A percentile compares a stretch with the other conserved stretches of the same genome.
phyloP scores from a whole-genome alignment of 2,888 invertebrate genomes.

The Napeogenes sylphis region DNA sequence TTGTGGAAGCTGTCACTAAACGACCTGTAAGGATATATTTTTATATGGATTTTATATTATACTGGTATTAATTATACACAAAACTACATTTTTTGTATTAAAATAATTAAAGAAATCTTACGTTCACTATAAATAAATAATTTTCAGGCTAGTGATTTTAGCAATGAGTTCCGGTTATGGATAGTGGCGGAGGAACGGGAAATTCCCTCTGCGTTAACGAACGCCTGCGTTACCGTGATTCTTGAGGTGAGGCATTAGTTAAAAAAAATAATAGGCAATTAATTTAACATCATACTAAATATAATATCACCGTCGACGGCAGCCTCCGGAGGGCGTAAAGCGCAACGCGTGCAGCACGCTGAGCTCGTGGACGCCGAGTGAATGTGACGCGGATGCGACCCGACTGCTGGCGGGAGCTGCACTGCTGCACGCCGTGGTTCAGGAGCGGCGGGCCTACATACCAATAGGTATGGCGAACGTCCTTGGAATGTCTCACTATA shows the following conservation, averaged over 20 bases:
- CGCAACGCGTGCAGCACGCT: slow-evolving; percentile 87
- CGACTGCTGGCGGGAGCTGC: slow-evolving; percentile 83
- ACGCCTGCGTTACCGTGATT: slow-evolving; percentile 83
- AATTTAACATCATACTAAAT: neutral
- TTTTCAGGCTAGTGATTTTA: slow-evolving; percentile 49
- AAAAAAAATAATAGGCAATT: neutral
- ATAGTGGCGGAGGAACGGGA: slow-evolving; percentile 90
- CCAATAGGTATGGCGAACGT: slow-evolving; percentile 80
- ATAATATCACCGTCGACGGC: slow-evolving; percentile 9
- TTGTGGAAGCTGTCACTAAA: slow-evolving; percentile 43
- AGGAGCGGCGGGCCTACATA: slow-evolving; percentile 94
- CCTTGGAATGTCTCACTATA: neutral
- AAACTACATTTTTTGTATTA: too few relatives aligned
- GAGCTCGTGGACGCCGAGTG: slow-evolving; percentile 82
- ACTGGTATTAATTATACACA: too few relatives aligned
- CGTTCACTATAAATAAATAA: too few relatives aligned
- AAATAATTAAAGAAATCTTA: too few relatives aligned
- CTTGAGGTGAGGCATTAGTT: slow-evolving; percentile 53
- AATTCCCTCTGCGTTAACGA: slow-evolving; percentile 85
- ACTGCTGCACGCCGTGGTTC: slow-evolving; percentile 92
- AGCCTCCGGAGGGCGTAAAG: slow-evolving; percentile 91
- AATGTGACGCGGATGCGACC: slow-evolving; percentile 44
- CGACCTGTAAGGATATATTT: slow-evolving; percentile 38
- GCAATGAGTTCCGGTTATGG: slow-evolving; percentile 82
- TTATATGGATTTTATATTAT: too few relatives aligned